Base-by-base conservation (phyloP, 2,888 invertebrate genomes). In the Timema cristinae region DNA sequence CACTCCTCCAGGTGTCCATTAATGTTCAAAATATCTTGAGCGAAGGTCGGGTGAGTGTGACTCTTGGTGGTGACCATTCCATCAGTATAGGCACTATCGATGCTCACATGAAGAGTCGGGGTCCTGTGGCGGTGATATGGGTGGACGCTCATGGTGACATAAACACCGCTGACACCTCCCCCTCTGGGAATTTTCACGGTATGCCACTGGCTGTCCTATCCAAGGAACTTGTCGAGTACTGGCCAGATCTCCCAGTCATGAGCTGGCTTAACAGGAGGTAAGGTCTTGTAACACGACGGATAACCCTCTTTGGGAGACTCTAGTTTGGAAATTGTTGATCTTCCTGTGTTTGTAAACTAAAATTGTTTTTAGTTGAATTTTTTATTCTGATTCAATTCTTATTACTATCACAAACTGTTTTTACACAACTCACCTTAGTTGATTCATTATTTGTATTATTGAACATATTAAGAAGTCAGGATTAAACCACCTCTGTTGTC, bases 121-220 rank as follows among this genome's bases (percentile, higher is more conserved):
- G 89, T 70, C 89, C 94, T 78, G 84, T 93, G 77, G 90, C 91
- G 74, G 86, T 95, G 68, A 84, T 96, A 67, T 96, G 95, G 95
- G 87, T 96, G 50, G 96, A 96, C 82, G 95, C 96, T 1, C 96
- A 96, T 81, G 92, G 96, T 8, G 97, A 97, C 83, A 88, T 97
- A 76, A 97, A 97, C 84, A 92, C 96, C 13, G 92, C 93, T 78
- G 88, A 88, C 79, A 93, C 94, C 0, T 93, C 94, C 5, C 85
- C 81, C 5, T 89, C 90, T 48, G 96, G 96, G 9, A 94, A 96
- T 79, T 86, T 90, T 66, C 91, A 91, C 78, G 91, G 89, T 32
- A 91, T 91, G 90, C 93, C 95, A 0, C 87, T 95, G 8, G 91
- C 95, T 1, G 85, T 95, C 72, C 83, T 94, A 50, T 87, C 90